Evolutionary conservation across 2,888 invertebrate species (phyloP).

Genomic region (Pseudolycoriella hygida): DNA sequence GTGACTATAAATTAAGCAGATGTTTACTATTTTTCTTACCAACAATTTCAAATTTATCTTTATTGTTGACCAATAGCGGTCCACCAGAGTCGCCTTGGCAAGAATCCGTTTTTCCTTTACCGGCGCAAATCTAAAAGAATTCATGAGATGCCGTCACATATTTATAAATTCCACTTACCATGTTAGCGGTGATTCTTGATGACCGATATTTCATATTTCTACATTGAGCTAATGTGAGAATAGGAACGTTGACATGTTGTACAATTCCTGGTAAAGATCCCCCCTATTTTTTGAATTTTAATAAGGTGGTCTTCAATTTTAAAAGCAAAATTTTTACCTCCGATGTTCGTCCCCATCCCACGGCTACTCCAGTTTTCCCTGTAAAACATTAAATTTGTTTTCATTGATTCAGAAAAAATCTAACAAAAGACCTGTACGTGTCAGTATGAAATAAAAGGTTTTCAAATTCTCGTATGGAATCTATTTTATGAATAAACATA

Average conservation of each 20-base stretch:
- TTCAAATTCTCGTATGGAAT: no score
- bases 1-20: no score
- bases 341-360: constrained; percentile 72
- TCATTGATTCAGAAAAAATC: constrained; percentile 10
- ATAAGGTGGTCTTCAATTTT: no score
- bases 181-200: constrained; percentile 62
- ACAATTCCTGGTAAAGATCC: constrained; percentile 61
- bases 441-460: no score
- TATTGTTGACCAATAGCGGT: constrained; percentile 55
- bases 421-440: no score
- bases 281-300: no score
- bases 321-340: no score
- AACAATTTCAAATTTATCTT: constrained; percentile 61
- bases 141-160: neutral
- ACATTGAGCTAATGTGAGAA: constrained; percentile 60
- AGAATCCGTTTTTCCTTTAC: constrained; percentile 62
- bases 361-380: constrained; percentile 46
- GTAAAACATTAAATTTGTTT: constrained; percentile 7
- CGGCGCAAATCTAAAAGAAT: constrained; percentile 47
- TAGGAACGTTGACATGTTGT: constrained; percentile 72
- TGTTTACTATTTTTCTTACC: constrained; percentile 32
- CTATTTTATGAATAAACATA: no score
- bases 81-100: constrained; percentile 84
- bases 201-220: constrained; percentile 70
- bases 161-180: constrained; percentile 30